These are phyloP conservation scores for Harpagifer antarcticus DNA, from an alignment of 2,797 vertebrate species.

Conservation along the genomic window DNA sequence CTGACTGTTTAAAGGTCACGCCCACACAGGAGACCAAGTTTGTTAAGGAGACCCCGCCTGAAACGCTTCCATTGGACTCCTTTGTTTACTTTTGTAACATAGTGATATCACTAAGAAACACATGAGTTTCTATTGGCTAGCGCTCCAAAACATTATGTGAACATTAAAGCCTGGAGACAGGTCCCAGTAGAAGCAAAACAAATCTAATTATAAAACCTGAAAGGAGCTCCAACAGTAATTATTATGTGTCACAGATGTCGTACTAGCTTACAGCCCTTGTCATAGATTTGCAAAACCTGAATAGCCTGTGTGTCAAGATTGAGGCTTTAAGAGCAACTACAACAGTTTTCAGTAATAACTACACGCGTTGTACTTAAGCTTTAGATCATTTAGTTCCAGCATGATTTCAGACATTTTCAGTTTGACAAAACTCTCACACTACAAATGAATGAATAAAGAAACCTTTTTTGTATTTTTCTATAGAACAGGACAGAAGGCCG, in stretches of 20 bases:
- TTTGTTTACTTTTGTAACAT: not conserved
- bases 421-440: not conserved
- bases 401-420: not conserved
- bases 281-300: not conserved
- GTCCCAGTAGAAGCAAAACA: too few relatives aligned
- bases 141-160: too few relatives aligned
- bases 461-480: not conserved
- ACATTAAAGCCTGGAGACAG: too few relatives aligned
- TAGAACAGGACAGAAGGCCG: slow-evolving; percentile 26
- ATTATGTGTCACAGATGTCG: not conserved
- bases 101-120: too few relatives aligned
- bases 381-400: not conserved
- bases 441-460: not conserved
- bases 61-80: too few relatives aligned
- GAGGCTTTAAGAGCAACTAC: not conserved
- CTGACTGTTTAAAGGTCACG: not conserved
- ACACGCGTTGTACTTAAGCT: not conserved
- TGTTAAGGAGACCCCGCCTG: too few relatives aligned
- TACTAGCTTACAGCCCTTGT: too few relatives aligned
- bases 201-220: too few relatives aligned
- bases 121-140: too few relatives aligned
- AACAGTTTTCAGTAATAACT: not conserved
- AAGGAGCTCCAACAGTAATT: not conserved
- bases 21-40: too few relatives aligned
- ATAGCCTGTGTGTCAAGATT: not conserved